Evolutionary conservation across 1,140 invertebrate species (phyloP).

Genomic region (Thaumatotibia leucotreta): DNA sequence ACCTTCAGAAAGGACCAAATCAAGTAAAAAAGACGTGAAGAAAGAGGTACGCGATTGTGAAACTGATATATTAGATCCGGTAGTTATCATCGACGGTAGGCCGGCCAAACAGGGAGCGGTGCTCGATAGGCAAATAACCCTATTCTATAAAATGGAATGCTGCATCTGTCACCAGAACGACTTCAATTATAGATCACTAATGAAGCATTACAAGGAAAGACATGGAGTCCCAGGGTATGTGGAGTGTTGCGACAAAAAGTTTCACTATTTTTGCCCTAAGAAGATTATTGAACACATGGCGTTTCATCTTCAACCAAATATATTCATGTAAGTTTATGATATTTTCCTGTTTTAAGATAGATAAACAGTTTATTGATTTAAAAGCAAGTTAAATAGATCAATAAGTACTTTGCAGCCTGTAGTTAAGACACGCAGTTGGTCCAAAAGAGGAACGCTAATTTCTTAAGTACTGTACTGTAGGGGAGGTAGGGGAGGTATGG

Average conservation of each 20-base stretch:
- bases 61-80: slow-evolving; percentile 43
- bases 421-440: too few relatives aligned
- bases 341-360: too few relatives aligned
- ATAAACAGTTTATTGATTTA: too few relatives aligned
- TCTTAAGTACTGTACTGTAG: too few relatives aligned
- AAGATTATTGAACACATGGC: slow-evolving; percentile 73
- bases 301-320: slow-evolving; percentile 62
- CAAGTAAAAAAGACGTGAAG: slow-evolving; percentile 17
- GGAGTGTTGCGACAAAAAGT: slow-evolving; percentile 66
- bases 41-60: slow-evolving; percentile 22
- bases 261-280: slow-evolving; percentile 68
- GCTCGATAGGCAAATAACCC: slow-evolving; percentile 61
- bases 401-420: too few relatives aligned
- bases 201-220: slow-evolving; percentile 69
- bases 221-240: slow-evolving; percentile 69
- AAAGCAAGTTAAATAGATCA: too few relatives aligned
- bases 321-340: slow-evolving; percentile 61
- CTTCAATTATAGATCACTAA: slow-evolving; percentile 60
- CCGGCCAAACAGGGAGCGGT: slow-evolving; percentile 59
- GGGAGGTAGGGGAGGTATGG: too few relatives aligned
- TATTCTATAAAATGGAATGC: slow-evolving; percentile 72
- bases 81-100: slow-evolving; percentile 58
- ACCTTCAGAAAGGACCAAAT: slow-evolving; percentile 21
- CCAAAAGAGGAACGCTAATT: too few relatives aligned
- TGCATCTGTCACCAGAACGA: slow-evolving; percentile 62